Evolutionary conservation across 2,113 vertebrate genomes (phyloP), one percentile per base, ranked within the genome.

Genomic region (Larimichthys crocea): DNA sequence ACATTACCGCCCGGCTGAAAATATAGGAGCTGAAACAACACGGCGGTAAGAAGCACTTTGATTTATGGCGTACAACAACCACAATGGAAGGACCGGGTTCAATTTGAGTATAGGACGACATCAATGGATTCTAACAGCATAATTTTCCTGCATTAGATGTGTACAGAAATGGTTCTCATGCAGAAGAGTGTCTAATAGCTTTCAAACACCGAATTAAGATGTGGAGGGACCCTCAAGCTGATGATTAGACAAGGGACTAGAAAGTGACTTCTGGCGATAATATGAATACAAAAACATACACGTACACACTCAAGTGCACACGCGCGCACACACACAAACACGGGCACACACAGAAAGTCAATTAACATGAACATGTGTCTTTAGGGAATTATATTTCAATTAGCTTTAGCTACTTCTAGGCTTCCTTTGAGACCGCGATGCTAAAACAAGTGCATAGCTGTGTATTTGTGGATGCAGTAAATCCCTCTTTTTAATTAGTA

Each of bases 321-420:
- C 44, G 57, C 71, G 82, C 35, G 57, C 20, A 1, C 48, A 3
- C 69, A 80, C 60, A 87, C 59, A 86, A 52, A 88, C 35, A 75
- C 53, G 57, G 22, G 22, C 83, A 26, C 77, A 73, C 88, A 86
- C 83, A 88, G 67, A 85, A 75, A 92, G 76, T 87, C 91, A 93
- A 93, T 93, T 92, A 92, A 92, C 86, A 91, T 61, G 88, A 93
- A 92, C 89, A 92, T 80, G 74, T 83, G 88, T 92, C 91, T 92
- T 86, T 31, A 22, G 93, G 93, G 93, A 93, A 93, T 93, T 92
- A 92, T 86, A 86, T 93, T 93, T 93, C 92, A 94, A 94, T 94
- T 94, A 93, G 91, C 90, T 89, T 86, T 75, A 79, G 87, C 84
- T 88, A 85, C 90, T 90, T 86, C 73, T 71, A 53, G 74, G 75